Evolutionary conservation across 2,888 invertebrate genomes (phyloP), one percentile per base, ranked within the genome.

Genomic region (Torymus texanus): DNA sequence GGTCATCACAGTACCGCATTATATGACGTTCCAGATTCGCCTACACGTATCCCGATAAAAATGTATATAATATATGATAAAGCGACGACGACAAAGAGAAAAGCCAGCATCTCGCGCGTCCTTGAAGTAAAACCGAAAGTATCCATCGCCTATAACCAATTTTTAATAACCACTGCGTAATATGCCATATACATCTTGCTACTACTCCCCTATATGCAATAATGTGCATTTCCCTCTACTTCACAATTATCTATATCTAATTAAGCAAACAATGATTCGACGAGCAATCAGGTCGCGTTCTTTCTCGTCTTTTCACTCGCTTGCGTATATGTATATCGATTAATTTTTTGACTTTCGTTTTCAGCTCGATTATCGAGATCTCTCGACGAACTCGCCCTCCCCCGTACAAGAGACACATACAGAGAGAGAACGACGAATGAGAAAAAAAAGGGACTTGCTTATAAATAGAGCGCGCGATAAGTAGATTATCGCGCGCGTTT

Each of bases 401-500:
- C 14, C 21, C 41, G 24, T 16, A 41, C 58, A 29, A 11, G n/a
- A 13, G 12, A 53, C 29, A 62, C 41, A 41, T 10, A 67, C 51
- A 18, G 14, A 18, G 13, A 18, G 13, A 11, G 18, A 51, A 0
- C 1, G 29, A 14, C 8, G 61, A 63, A 18, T 12, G 21, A 66
- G 29, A 68, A 24, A 67, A 51, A 50, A 10, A 21, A 29, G 53
- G 21, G 63, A 62, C 24, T 21, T 75, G 81, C 81, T 81, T 82
- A 85, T 84, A 83, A 83, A 85, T 84, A 84, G 75, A 83, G 79
- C 58, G 51, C 55, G 55, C 56, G 84, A 85, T 86, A 85, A 85
- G 81, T 62, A 78, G 82, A 83, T 85, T 86, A 87, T 87, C 85
- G 75, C 71, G 55, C 51, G 77, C 24, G 85, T 85, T 86, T 86